Evolutionary conservation across 1,140 invertebrate genomes (phyloP), one percentile per base, ranked within the genome.

Genomic region (Lepidurus apus): DNA sequence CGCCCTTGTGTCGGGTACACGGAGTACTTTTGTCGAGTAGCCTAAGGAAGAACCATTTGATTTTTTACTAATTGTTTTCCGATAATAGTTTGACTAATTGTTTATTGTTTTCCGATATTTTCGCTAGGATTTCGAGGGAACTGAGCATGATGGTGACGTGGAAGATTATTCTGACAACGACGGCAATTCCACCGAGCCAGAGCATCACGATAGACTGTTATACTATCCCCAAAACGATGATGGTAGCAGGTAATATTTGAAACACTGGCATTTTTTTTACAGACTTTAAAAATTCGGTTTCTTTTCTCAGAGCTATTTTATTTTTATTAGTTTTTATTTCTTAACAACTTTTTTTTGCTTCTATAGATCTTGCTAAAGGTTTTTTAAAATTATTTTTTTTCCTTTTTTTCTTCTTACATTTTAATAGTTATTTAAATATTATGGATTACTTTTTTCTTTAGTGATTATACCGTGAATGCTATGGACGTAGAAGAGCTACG

Each of bases 131-230:
- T 87, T 90, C 77, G 91, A 92, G 83, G 91, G 91, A 44, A 93
- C 92, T 5, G 93, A 94, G 78, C 93, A 94, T 82, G 93, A 95
- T 81, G 93, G 92, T 7, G 93, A 95, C 82, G 89, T 95, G 1
- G 93, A 95, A 83, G 92, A 93, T 82, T 93, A 93, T 82, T 93
- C 92, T 0, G 93, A 96, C 84, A 84, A 83, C 75, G 85, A 85
- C 73, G 88, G 88, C 74, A 87, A 91, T 77, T 92, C 91, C 0
- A 92, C 91, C 21, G 87, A 88, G 47, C 91, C 90, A 0, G 91
- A 92, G 82, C 89, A 91, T 73, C 84, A 86, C 7, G 86, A 87
- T 80, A 82, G 86, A 44, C 84, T 88, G 1, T 88, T 88, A 5
- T 90, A 89, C 79, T 90, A 89, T 80, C 88, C 88, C 1, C 87